Evolutionary conservation across 2,113 vertebrate genomes (phyloP).

Genomic region (Platichthys stellatus): DNA sequence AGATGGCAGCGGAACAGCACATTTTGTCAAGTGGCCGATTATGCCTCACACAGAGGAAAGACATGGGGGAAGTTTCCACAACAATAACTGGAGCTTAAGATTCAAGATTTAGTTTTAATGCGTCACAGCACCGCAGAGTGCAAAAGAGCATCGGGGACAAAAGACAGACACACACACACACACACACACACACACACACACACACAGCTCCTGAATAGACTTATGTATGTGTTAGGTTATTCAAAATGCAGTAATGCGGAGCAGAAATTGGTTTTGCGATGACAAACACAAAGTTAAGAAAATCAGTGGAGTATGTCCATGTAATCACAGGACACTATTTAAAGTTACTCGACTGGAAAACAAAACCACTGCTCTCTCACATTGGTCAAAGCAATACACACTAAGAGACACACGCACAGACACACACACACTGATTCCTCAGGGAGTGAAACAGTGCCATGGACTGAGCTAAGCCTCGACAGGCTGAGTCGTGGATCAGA

Average conservation of each 20-base stretch:
- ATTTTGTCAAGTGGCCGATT: background rate
- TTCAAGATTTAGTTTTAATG: background rate
- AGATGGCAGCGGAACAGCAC: slow-evolving; percentile 45
- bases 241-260: too few species aligned
- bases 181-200: slow-evolving; percentile 7
- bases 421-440: background rate
- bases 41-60: background rate
- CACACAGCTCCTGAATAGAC: background rate
- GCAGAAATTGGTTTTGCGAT: too few species aligned
- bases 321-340: too few species aligned
- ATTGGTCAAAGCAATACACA: background rate
- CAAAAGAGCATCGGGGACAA: background rate
- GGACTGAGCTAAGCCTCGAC: background rate
- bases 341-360: too few species aligned
- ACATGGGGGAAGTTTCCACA: too few species aligned
- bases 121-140: background rate
- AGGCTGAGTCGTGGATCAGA: background rate
- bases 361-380: too few species aligned
- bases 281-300: too few species aligned
- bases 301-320: too few species aligned
- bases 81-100: background rate
- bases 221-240: too few species aligned
- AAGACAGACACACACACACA: too few species aligned
- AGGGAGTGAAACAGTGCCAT: too few species aligned
- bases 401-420: background rate